These are phyloP conservation scores for Palaemon carinicauda DNA, from an alignment of 1,140 invertebrate species.

Conservation along the genomic window DNA sequence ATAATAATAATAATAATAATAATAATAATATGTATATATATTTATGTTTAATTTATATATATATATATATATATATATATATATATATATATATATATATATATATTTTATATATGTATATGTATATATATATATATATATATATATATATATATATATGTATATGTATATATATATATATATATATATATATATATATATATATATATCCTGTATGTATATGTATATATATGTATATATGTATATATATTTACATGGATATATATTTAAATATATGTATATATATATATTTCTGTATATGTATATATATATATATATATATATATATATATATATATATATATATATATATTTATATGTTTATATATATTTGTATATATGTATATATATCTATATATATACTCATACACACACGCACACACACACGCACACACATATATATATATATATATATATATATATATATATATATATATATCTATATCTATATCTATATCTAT, in stretches of 20 bases:
- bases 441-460: background rate
- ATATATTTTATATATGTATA: background rate
- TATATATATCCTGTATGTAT: too few relatives aligned
- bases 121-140: background rate
- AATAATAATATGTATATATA: too few relatives aligned
- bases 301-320: background rate
- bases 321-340: background rate
- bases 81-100: conserved; percentile 2
- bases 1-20: too few relatives aligned
- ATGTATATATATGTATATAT: too few relatives aligned
- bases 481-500: background rate
- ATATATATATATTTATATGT: background rate
- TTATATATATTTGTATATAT: background rate
- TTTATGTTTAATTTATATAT: background rate
- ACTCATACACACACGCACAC: background rate
- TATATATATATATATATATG: background rate
- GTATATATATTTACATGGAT: background rate
- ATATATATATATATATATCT: background rate
- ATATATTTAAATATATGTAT: background rate
- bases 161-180: background rate
- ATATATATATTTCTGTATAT: too few relatives aligned
- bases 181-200: conserved; percentile 2
- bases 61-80: background rate
- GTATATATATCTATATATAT: background rate
- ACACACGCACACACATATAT: background rate